Conservation (phyloP, 2,888 invertebrate genomes). For the Drosophila pseudotalamancana region DNA sequence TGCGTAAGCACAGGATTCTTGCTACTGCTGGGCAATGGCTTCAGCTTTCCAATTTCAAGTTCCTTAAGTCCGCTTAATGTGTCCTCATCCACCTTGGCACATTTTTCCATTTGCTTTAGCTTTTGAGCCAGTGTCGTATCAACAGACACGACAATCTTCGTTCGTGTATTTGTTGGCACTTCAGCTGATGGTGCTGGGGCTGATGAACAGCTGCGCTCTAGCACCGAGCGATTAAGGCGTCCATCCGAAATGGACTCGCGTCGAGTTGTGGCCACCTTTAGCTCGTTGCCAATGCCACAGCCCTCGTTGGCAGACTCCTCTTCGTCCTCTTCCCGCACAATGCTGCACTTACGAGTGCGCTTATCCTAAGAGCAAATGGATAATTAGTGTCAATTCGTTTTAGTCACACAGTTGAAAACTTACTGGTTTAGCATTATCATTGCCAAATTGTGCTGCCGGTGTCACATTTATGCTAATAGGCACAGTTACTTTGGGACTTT, state of each 20-base stretch:
- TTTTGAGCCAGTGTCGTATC: constrained; percentile 76
- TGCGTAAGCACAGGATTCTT: constrained; percentile 84
- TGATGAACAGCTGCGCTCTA: constrained; percentile 85
- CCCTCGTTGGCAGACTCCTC: constrained; percentile 89
- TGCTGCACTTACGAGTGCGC: constrained; percentile 94
- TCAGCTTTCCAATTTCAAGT: constrained; percentile 81
- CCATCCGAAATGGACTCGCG: constrained; percentile 93
- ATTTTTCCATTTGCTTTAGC: constrained; percentile 77
- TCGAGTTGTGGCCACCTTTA: constrained; percentile 86
- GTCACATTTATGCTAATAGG: constrained; percentile 81
- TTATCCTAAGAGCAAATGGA: constrained; percentile 70
- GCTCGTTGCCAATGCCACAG: constrained; percentile 86
- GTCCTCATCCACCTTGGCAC: constrained; percentile 61
- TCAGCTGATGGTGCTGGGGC: constrained; percentile 67
- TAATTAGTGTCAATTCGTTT: background rate
- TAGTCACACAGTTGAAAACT: too few species aligned
- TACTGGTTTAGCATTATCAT: constrained; percentile 74
- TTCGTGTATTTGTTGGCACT: constrained; percentile 86
- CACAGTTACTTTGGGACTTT: constrained; percentile 73
- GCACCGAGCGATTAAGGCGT: constrained; percentile 89
- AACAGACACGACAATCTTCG: constrained; percentile 85
- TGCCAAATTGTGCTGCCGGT: constrained; percentile 64
- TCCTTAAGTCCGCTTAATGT: constrained; percentile 78
- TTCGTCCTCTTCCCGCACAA: constrained; percentile 96
- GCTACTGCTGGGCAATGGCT: constrained; percentile 75